Base-by-base conservation (phyloP, 2,797 vertebrate genomes). In the Diplodus sargus region DNA sequence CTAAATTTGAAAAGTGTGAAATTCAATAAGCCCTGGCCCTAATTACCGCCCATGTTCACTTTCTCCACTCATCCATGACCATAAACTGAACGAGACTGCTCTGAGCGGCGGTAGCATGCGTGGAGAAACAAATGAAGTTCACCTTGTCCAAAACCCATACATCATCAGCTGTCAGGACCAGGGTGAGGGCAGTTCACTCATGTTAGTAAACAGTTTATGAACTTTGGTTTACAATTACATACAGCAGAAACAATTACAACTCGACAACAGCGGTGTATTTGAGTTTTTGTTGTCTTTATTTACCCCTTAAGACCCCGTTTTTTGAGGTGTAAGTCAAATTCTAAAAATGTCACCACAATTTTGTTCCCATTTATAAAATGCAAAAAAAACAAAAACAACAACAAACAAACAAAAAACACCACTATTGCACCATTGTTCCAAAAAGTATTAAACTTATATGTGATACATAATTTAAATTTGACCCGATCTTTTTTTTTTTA, bases 1-100 rank as follows among this genome's bases (percentile, higher is more conserved):
- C 85, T 92, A 89, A 88, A 92, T 93, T 92, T 91, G 90, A 90
- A 90, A 90, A 85, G 86, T 90, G 91, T 89, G 86, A 92, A 92
- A 91, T 90, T 93, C 87, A 92, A 91, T 90, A 92, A 94, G 82
- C 81, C 12, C 25, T 86, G 85, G 79, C 84, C 89, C 90, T 94
- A 94, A 94, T 95, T 93, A 91, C 89, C 52, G 43, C 88, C 79
- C 81, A 59, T 90, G 87, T 93, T 91, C 88, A 76, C 81, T 77
- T 76, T 86, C 75, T 81, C 85, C 79, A 64, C 76, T 90, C 87
- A 89, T 83, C 88, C 89, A 39, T 93, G 90, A 87, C 87, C 81
- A 71, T 69, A 90, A 92, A 91, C 77, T 75, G 76, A 87, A 89
- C 65, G 67, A 13, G 78, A 82, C 74, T 68, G 78, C 78, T 87